Evolutionary conservation across 2,113 vertebrate genomes (phyloP).

Genomic region (Alosa alosa): DNA sequence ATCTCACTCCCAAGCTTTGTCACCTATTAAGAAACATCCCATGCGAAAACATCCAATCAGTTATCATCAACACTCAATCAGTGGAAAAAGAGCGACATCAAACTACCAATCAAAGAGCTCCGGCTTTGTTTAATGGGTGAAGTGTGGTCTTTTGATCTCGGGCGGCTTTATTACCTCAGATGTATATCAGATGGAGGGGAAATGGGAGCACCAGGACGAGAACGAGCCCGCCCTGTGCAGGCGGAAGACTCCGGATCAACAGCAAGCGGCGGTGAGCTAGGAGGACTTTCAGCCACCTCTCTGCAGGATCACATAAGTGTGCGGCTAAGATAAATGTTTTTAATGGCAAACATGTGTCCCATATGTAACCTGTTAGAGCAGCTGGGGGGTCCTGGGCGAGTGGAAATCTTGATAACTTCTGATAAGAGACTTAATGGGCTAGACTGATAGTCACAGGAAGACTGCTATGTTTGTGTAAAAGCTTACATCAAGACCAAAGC

Average conservation of each 20-base stretch:
- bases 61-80: constrained; percentile 43
- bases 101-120: constrained; percentile 43
- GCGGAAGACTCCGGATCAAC: constrained; percentile 53
- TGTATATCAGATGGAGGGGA: constrained; percentile 66
- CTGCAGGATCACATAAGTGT: constrained; percentile 54
- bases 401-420: constrained; percentile 56
- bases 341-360: constrained; percentile 72
- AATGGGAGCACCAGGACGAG: constrained; percentile 50
- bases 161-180: constrained; percentile 60
- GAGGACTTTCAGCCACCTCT: constrained; percentile 48
- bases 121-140: constrained; percentile 25
- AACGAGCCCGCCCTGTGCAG: constrained; percentile 26
- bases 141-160: constrained; percentile 45
- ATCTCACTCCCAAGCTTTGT: constrained; percentile 22
- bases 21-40: not conserved
- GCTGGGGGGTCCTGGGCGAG: constrained; percentile 48
- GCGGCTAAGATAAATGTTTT: constrained; percentile 51
- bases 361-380: constrained; percentile 51
- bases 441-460: constrained; percentile 37
- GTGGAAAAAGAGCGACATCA: constrained; percentile 24
- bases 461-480: not conserved
- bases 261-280: constrained; percentile 41
- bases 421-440: constrained; percentile 49
- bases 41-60: constrained; percentile 13
- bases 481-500: not conserved